Evolutionary conservation across 1,140 invertebrate species (phyloP).

Genomic region (Euborellia annulipes): DNA sequence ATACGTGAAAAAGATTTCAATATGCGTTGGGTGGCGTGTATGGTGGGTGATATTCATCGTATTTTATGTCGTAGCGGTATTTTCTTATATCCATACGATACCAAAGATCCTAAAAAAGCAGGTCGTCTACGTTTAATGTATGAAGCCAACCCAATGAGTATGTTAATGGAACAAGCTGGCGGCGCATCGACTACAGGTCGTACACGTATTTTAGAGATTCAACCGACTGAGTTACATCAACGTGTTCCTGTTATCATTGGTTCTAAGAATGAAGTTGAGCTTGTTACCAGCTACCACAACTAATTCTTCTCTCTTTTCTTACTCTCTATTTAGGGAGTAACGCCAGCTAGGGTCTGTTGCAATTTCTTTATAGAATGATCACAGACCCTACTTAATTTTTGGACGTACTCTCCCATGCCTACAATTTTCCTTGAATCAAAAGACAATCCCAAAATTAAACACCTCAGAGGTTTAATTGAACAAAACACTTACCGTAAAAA

Average conservation of each 20-base stretch:
- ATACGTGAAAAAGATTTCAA: neutral
- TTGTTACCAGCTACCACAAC: too few relatives aligned
- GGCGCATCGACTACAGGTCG: neutral
- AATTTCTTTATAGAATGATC: too few relatives aligned
- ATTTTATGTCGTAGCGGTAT: neutral
- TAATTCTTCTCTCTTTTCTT: too few relatives aligned
- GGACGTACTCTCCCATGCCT: too few relatives aligned
- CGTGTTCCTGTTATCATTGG: neutral
- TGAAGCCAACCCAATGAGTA: neutral
- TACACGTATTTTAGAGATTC: neutral
- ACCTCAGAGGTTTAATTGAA: too few relatives aligned
- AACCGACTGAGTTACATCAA: neutral
- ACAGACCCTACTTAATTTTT: too few relatives aligned
- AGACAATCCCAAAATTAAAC: too few relatives aligned
- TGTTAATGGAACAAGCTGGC: neutral
- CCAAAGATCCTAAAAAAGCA: neutral
- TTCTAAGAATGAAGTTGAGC: too few relatives aligned
- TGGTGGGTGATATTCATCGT: neutral
- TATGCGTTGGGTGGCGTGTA: neutral
- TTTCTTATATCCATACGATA: neutral
- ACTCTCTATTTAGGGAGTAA: too few relatives aligned
- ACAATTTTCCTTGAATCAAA: too few relatives aligned
- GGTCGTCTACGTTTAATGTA: neutral
- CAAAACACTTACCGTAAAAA: too few relatives aligned
- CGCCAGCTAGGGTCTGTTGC: too few relatives aligned